Evolutionary conservation across 2,888 invertebrate genomes (phyloP).

Genomic region (Nymphalis c-album): DNA sequence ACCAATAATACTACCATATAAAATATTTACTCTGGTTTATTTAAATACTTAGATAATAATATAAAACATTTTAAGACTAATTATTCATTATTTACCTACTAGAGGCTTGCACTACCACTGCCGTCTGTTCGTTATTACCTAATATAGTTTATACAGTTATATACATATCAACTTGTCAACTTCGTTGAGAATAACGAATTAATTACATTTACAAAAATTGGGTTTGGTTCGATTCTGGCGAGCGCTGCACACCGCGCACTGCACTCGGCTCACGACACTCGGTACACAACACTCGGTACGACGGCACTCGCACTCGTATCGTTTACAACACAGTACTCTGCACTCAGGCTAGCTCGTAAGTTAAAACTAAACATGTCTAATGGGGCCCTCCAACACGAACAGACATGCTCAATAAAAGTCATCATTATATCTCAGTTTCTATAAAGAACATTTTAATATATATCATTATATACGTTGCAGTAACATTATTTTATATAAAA

Average conservation of each 20-base stretch:
- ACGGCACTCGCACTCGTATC: conserved; percentile 18
- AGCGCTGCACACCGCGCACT: conserved; percentile 27
- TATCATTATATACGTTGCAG: conserved; percentile 77
- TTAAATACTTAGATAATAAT: conserved; percentile 75
- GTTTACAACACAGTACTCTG: conserved; percentile 19
- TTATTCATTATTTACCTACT: conserved; percentile 64
- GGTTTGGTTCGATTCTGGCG: conserved; percentile 47
- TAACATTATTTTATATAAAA: conserved; percentile 79
- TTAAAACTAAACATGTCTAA: conserved; percentile 15
- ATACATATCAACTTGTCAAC: conserved; percentile 52
- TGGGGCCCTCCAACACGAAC: conserved; percentile 19
- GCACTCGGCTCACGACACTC: conserved; percentile 8
- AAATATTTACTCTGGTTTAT: conserved; percentile 78
- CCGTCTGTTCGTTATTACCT: conserved; percentile 46
- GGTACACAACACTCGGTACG: conserved; percentile 21
- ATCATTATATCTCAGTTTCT: conserved; percentile 74
- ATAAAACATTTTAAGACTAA: conserved; percentile 75
- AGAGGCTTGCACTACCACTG: conserved; percentile 54
- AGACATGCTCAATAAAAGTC: conserved; percentile 71
- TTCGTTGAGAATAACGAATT: conserved; percentile 52
- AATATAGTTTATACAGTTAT: conserved; percentile 50
- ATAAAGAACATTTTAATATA: conserved; percentile 66
- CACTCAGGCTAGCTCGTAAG: conserved; percentile 9
- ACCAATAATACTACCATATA: conserved; percentile 68
- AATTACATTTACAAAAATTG: conserved; percentile 49